Conservation (phyloP, 2,888 invertebrate genomes). For the Pristionchus arcanus region DNA sequence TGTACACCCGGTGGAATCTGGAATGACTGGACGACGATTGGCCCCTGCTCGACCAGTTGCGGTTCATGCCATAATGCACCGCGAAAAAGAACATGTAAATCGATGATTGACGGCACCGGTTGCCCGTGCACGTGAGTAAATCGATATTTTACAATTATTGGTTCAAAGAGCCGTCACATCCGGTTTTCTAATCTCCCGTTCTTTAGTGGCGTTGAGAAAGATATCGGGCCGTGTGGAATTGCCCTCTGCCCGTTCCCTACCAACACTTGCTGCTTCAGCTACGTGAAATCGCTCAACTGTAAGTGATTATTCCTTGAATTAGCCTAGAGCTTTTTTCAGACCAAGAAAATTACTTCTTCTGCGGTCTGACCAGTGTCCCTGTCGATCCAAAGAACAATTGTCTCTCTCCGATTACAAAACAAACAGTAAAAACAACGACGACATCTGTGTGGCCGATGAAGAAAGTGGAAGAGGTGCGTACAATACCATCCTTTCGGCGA, state of each 20-base stretch:
- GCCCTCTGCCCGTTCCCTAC: constrained; percentile 64
- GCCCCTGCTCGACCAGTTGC: not conserved
- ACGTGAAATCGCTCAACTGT: constrained; percentile 58
- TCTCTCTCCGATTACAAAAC: no score
- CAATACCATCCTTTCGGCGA: no score
- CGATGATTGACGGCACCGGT: not conserved
- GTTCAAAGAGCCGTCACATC: no score
- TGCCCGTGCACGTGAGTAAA: not conserved
- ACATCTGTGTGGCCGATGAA: no score
- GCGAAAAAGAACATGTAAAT: not conserved
- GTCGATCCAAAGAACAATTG: no score
- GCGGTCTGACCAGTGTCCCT: not conserved
- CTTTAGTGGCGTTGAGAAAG: not conserved
- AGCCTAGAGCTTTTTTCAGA: not conserved
- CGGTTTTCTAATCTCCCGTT: no score
- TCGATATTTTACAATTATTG: not conserved
- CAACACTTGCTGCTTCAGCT: constrained; percentile 64
- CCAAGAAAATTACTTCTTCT: constrained; percentile 11
- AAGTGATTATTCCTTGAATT: not conserved
- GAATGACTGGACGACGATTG: not conserved
- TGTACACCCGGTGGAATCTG: not conserved
- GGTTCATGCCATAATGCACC: not conserved
- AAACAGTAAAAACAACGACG: no score
- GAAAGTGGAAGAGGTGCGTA: no score
- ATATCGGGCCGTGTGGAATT: constrained; percentile 40